These are phyloP conservation scores for Odontomyia ornata DNA, from an alignment of 2,888 invertebrate species.

Conservation along the genomic window DNA sequence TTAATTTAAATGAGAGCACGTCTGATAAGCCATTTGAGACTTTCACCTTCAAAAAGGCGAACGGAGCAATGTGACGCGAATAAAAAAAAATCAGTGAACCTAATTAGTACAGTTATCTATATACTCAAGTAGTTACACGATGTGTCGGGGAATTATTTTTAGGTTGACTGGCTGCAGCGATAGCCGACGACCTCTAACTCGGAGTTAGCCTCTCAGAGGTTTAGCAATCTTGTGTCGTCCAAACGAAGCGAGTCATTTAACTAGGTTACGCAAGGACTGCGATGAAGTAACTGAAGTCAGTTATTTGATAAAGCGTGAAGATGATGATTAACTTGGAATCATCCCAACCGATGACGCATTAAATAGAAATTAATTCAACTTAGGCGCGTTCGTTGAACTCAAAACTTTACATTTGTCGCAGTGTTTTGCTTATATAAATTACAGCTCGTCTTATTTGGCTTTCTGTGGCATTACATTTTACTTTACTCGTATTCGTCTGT, in stretches of 20 bases:
- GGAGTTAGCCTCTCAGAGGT: background rate
- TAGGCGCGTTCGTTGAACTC: too few species aligned
- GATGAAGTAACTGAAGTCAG: background rate
- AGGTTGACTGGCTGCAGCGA: slow-evolving; percentile 17
- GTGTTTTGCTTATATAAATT: too few species aligned
- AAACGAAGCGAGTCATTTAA: background rate
- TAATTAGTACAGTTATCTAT: slow-evolving; percentile 14
- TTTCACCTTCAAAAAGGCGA: slow-evolving; percentile 25
- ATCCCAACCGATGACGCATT: background rate
- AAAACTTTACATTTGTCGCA: too few species aligned
- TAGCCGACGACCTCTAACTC: background rate
- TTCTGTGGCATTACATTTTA: too few species aligned
- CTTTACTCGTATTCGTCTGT: too few species aligned
- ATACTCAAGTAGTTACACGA: slow-evolving; percentile 11
- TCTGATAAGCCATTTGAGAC: slow-evolving; percentile 15
- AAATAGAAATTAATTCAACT: too few species aligned
- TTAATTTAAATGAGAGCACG: background rate
- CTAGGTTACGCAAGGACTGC: background rate
- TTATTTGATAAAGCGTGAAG: too few species aligned
- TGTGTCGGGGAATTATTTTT: slow-evolving; percentile 17
- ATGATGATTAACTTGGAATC: background rate
- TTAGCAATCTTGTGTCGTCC: background rate
- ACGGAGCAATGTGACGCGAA: background rate
- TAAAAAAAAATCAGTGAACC: slow-evolving; percentile 13
- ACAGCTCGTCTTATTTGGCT: too few species aligned